These are phyloP conservation scores for Torymus tubicola DNA, from an alignment of 2,888 invertebrate genomes.

Conservation along the genomic window DNA sequence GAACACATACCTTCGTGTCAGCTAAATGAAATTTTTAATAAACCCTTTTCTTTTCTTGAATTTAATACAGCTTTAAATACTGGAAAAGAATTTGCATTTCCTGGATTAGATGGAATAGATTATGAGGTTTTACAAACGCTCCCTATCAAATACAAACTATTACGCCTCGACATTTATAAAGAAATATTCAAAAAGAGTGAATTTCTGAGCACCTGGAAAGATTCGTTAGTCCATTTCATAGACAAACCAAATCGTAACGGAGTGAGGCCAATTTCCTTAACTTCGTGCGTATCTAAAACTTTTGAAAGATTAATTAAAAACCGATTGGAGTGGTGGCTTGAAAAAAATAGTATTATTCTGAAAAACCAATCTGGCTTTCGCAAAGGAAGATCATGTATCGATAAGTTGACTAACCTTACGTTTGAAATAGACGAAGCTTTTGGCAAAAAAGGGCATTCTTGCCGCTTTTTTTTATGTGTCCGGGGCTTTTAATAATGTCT, in stretches of 20 bases:
- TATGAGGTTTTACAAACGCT: background rate
- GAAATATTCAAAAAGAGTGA: background rate
- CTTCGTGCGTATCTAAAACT: too few relatives aligned
- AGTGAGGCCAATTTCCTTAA: background rate
- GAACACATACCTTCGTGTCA: background rate
- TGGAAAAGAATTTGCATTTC: background rate
- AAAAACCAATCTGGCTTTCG: background rate
- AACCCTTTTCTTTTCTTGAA: background rate
- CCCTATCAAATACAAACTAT: background rate
- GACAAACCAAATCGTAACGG: background rate
- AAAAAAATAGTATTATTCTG: background rate
- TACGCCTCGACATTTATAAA: constrained; percentile 12
- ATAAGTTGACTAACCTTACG: too few relatives aligned
- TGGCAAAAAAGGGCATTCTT: too few relatives aligned
- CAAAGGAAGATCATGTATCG: too few relatives aligned
- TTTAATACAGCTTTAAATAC: background rate
- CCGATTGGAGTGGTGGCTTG: too few relatives aligned
- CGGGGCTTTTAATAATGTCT: too few relatives aligned
- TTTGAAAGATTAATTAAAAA: too few relatives aligned
- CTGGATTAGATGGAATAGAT: background rate
- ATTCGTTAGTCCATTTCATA: background rate
- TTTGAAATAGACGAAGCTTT: too few relatives aligned
- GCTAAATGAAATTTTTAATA: background rate
- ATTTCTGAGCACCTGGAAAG: background rate
- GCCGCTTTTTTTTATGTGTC: too few relatives aligned